Conservation (phyloP, 2,797 vertebrate species). For the Triplophysa bombifrons region DNA sequence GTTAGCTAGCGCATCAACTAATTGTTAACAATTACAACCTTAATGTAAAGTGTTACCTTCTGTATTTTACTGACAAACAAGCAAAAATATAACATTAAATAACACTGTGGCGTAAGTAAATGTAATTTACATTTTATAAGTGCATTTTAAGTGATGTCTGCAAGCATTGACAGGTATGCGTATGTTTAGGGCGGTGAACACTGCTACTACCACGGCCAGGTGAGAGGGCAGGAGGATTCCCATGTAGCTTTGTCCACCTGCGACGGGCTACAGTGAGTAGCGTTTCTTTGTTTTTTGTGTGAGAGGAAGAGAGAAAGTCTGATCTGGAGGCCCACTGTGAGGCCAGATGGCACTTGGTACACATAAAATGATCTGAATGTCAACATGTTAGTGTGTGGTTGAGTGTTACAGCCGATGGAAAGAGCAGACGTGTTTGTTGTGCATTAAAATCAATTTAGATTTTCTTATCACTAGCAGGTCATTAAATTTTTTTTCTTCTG, state of each 20-base stretch:
- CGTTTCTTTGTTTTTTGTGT: slow-evolving; percentile 30
- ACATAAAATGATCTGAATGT: slow-evolving; percentile 60
- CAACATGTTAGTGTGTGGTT: slow-evolving; percentile 55
- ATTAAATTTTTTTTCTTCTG: background rate
- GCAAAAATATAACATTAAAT: too few species aligned
- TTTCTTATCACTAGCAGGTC: slow-evolving; percentile 13
- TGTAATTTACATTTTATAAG: background rate
- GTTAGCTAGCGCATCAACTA: too few species aligned
- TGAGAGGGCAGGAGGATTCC: slow-evolving; percentile 80
- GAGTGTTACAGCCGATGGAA: slow-evolving; percentile 44
- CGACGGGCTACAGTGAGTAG: slow-evolving; percentile 84
- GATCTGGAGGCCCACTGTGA: slow-evolving; percentile 54
- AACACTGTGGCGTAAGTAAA: background rate
- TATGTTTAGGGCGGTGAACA: slow-evolving; percentile 83
- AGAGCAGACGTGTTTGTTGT: slow-evolving; percentile 11
- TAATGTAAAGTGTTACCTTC: too few species aligned
- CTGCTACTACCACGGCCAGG: slow-evolving; percentile 85
- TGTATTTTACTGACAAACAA: background rate
- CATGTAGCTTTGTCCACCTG: slow-evolving; percentile 85
- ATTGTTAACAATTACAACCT: too few species aligned
- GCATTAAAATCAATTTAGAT: slow-evolving; percentile 13
- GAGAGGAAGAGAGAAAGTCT: slow-evolving; percentile 15
- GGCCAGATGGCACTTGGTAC: slow-evolving; percentile 57
- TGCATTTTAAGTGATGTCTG: background rate
- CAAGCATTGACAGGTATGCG: slow-evolving; percentile 25